phyloP scores from a whole-genome alignment of 2,888 invertebrate genomes.

The Caenorhabditis sp. region DNA sequence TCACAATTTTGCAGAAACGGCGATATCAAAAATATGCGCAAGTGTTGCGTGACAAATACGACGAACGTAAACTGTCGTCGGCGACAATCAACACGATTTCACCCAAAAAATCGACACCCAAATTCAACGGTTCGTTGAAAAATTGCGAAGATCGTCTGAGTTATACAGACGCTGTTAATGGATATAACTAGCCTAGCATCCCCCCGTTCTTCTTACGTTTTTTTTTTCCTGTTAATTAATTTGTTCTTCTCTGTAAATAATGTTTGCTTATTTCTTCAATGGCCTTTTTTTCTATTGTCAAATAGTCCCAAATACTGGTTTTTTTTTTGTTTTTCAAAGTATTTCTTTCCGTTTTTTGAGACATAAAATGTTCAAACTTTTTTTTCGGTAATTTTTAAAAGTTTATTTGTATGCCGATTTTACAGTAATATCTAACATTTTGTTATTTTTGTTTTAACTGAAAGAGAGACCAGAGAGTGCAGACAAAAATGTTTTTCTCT shows the following conservation, averaged over 20 bases:
- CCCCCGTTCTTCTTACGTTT: neutral
- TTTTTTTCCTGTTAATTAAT: neutral
- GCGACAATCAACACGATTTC: conserved; percentile 26
- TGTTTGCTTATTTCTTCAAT: neutral
- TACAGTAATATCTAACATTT: too few species aligned
- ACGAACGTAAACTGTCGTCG: conserved; percentile 16
- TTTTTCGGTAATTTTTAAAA: too few species aligned
- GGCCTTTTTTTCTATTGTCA: neutral
- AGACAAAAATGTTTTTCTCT: too few species aligned
- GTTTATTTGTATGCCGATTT: too few species aligned
- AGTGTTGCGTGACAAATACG: conserved; percentile 12
- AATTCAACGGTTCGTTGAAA: neutral
- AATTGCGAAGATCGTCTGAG: conserved; percentile 35
- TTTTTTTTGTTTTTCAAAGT: neutral
- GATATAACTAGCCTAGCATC: conserved; percentile 6
- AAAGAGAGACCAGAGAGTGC: too few species aligned
- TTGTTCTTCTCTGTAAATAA: conserved; percentile 1
- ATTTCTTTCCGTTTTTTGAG: neutral
- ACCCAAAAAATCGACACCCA: conserved; percentile 12
- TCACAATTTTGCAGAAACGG: conserved; percentile 31
- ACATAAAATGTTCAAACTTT: neutral
- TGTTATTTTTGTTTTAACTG: too few species aligned
- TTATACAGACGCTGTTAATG: conserved; percentile 35
- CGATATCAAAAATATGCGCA: conserved; percentile 27
- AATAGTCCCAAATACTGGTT: conserved; percentile 2